These are phyloP conservation scores for Amphiduros pacificus DNA, from an alignment of 2,888 invertebrate genomes.

Conservation along the genomic window DNA sequence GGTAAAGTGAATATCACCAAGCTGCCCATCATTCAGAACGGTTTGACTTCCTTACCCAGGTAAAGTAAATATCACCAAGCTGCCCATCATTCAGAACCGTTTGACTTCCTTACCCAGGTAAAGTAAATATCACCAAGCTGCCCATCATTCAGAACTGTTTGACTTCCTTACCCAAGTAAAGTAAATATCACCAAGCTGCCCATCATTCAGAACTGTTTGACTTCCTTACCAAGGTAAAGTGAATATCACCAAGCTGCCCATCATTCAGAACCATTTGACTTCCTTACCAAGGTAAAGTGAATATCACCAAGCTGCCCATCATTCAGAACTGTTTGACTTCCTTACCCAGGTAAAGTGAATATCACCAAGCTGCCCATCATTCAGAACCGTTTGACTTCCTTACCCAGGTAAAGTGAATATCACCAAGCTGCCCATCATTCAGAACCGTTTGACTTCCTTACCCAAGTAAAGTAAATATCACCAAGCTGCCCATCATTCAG, in stretches of 20 bases:
- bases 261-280: slow-evolving; percentile 78
- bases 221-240: slow-evolving; percentile 66
- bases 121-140: slow-evolving; percentile 69
- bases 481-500: slow-evolving; percentile 76
- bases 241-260: slow-evolving; percentile 76
- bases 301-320: slow-evolving; percentile 75
- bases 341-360: slow-evolving; percentile 66
- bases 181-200: slow-evolving; percentile 72
- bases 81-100: slow-evolving; percentile 79
- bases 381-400: slow-evolving; percentile 79
- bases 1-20: slow-evolving; percentile 62
- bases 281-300: slow-evolving; percentile 66
- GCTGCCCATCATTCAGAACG: slow-evolving; percentile 80
- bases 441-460: slow-evolving; percentile 77
- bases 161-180: slow-evolving; percentile 67
- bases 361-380: slow-evolving; percentile 74
- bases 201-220: slow-evolving; percentile 80
- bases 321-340: slow-evolving; percentile 78
- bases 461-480: slow-evolving; percentile 63
- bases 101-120: slow-evolving; percentile 70
- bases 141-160: slow-evolving; percentile 81
- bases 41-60: slow-evolving; percentile 72
- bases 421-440: slow-evolving; percentile 76
- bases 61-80: slow-evolving; percentile 66
- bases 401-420: slow-evolving; percentile 64